A percentile compares a stretch with the other conserved stretches of the same genome.
phyloP scores from a whole-genome alignment of 2,797 vertebrate species.

The Florisuga fusca region DNA sequence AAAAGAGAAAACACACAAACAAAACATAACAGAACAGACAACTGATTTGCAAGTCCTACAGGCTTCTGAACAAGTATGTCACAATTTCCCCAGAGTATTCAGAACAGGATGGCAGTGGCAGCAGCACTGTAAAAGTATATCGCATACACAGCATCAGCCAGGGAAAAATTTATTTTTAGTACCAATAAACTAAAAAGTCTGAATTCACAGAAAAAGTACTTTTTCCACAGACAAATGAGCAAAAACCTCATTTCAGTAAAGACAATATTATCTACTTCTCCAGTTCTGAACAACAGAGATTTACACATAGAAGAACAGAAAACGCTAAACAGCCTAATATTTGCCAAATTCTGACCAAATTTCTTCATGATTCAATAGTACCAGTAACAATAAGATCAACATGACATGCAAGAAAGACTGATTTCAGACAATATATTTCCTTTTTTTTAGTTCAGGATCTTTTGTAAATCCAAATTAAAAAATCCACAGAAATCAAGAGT shows the following conservation, averaged over 20 bases:
- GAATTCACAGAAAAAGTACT: background rate
- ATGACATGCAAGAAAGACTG: background rate
- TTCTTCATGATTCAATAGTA: background rate
- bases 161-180: slow-evolving; percentile 15
- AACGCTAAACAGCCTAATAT: background rate
- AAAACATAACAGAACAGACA: slow-evolving; percentile 37
- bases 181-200: background rate
- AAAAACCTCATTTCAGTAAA: background rate
- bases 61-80: slow-evolving; percentile 27
- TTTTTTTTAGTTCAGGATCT: background rate
- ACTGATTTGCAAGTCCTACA: slow-evolving; percentile 1
- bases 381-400: background rate
- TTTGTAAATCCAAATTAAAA: background rate
- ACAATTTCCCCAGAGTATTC: slow-evolving; percentile 2
- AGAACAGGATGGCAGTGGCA: background rate
- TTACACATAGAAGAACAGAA: background rate
- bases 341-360: slow-evolving; percentile 5
- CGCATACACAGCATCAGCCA: background rate
- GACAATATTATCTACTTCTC: background rate
- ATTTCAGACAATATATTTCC: background rate
- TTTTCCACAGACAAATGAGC: background rate
- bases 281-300: background rate
- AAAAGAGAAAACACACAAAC: background rate
- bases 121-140: slow-evolving; percentile 5
- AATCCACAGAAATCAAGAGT: background rate